Evolutionary conservation across 2,888 invertebrate genomes (phyloP).

Genomic region (Coleophora deauratella): DNA sequence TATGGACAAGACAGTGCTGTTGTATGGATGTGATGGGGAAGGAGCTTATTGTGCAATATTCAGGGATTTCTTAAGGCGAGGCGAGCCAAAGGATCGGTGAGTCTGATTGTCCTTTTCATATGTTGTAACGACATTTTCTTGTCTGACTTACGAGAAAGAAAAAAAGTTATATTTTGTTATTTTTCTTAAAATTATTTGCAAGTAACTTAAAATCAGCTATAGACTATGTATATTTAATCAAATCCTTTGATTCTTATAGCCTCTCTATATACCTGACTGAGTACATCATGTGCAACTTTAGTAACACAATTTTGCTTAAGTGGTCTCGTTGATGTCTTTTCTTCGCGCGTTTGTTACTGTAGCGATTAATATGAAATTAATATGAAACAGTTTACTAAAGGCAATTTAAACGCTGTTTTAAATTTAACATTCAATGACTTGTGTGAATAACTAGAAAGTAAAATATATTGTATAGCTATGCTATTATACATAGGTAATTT

Average conservation of each 20-base stretch:
- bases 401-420: no score
- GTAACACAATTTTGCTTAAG: conserved; percentile 5
- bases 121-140: conserved; percentile 9
- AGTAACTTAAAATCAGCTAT: no score
- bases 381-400: no score
- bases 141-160: neutral
- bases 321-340: conserved; percentile 19
- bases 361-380: neutral
- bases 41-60: conserved; percentile 46
- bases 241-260: no score
- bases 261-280: no score
- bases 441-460: no score
- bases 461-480: no score
- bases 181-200: neutral
- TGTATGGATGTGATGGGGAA: conserved; percentile 36
- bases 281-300: no score
- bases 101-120: conserved; percentile 32
- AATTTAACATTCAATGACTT: no score
- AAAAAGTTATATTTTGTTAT: neutral
- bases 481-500: no score
- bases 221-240: neutral
- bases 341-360: neutral
- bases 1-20: conserved; percentile 18
- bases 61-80: conserved; percentile 48
- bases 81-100: conserved; percentile 48